Percentiles rank a stretch among this genome's conserved stretches.
Evolutionary conservation across 2,113 vertebrate species (phyloP).

Genomic region (Tenrec ecaudatus): DNA sequence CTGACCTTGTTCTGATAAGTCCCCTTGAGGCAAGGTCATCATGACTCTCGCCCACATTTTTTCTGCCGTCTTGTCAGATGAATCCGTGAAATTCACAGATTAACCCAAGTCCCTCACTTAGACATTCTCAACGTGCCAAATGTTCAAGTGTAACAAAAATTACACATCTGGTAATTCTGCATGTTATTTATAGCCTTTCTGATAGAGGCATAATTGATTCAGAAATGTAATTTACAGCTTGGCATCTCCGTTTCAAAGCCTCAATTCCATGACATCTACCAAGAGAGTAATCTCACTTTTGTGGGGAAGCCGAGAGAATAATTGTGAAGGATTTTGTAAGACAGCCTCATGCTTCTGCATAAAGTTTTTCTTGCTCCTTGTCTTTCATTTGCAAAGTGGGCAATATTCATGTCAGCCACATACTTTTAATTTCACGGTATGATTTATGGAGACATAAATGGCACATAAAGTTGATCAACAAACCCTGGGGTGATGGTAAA

Average conservation of each 20-base stretch:
- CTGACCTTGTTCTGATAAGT: slow-evolving; percentile 69
- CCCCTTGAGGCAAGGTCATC: slow-evolving; percentile 78
- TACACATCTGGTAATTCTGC: slow-evolving; percentile 82
- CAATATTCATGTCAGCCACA: slow-evolving; percentile 82
- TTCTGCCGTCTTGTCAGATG: slow-evolving; percentile 78
- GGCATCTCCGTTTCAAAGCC: slow-evolving; percentile 85
- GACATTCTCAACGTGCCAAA: slow-evolving; percentile 75
- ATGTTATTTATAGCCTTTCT: slow-evolving; percentile 84
- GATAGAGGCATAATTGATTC: slow-evolving; percentile 86
- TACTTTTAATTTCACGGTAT: slow-evolving; percentile 80
- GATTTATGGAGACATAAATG: slow-evolving; percentile 83
- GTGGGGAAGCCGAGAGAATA: slow-evolving; percentile 84
- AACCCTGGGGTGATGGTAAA: slow-evolving; percentile 78
- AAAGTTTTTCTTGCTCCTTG: slow-evolving; percentile 81
- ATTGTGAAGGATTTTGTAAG: slow-evolving; percentile 81
- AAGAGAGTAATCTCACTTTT: slow-evolving; percentile 85
- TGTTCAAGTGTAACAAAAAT: slow-evolving; percentile 82
- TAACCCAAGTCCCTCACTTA: slow-evolving; percentile 80
- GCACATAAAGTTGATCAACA: slow-evolving; percentile 84
- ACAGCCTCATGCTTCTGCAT: slow-evolving; percentile 76
- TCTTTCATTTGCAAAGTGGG: slow-evolving; percentile 81
- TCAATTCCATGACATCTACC: slow-evolving; percentile 84
- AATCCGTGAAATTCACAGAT: slow-evolving; percentile 81
- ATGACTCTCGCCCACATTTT: slow-evolving; percentile 71
- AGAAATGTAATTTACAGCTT: slow-evolving; percentile 87